phyloP scores from a whole-genome alignment of 2,888 invertebrate genomes.

The Venusia cambrica region DNA sequence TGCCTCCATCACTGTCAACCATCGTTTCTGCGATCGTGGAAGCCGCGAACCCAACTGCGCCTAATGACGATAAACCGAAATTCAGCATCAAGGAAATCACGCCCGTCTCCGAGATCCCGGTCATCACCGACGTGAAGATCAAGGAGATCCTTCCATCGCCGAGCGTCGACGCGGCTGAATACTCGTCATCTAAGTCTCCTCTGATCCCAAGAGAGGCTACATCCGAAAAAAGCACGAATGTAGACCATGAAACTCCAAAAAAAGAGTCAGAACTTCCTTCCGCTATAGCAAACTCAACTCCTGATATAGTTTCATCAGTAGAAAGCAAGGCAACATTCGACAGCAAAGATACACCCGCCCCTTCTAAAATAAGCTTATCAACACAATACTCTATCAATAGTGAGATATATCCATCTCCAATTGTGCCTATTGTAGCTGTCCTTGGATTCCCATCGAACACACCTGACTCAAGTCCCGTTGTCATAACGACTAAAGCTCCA shows the following conservation, averaged over 20 bases:
- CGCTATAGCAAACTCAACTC: conserved; percentile 45
- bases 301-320: conserved; percentile 34
- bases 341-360: conserved; percentile 46
- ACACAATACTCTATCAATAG: conserved; percentile 60
- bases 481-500: conserved; percentile 52
- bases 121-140: conserved; percentile 68
- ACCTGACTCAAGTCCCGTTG: conserved; percentile 36
- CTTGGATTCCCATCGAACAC: conserved; percentile 44
- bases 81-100: conserved; percentile 83
- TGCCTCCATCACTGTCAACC: conserved; percentile 50
- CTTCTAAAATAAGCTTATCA: conserved; percentile 65
- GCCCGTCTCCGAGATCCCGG: conserved; percentile 73
- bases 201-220: conserved; percentile 68
- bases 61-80: conserved; percentile 55
- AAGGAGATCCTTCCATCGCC: conserved; percentile 68
- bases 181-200: conserved; percentile 68
- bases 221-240: conserved; percentile 47
- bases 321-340: conserved; percentile 38
- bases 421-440: conserved; percentile 48
- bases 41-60: conserved; percentile 34
- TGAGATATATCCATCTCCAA: conserved; percentile 51
- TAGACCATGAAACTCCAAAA: conserved; percentile 37
- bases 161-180: conserved; percentile 60
- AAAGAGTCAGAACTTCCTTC: conserved; percentile 50
- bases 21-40: conserved; percentile 23